Conservation (phyloP, 2,888 invertebrate species). For the Stenotaenia linearis region DNA sequence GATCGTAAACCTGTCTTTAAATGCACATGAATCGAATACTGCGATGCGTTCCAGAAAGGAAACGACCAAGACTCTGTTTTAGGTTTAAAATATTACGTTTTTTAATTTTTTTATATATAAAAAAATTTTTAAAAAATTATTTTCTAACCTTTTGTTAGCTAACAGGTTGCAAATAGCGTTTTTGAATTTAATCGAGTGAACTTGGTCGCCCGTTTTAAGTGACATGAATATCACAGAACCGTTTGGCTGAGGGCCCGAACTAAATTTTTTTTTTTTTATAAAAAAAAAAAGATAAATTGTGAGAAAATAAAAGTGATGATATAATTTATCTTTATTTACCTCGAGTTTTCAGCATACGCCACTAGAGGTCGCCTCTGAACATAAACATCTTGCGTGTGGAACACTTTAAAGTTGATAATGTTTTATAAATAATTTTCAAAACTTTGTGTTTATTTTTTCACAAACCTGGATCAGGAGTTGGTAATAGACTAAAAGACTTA, state of each 20-base stretch:
- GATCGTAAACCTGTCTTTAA: conserved; percentile 79
- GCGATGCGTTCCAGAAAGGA: conserved; percentile 85
- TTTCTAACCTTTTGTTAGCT: conserved; percentile 63
- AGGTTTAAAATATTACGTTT: neutral
- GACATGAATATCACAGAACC: conserved; percentile 80
- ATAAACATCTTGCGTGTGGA: conserved; percentile 61
- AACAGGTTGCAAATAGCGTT: conserved; percentile 79
- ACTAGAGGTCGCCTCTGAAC: conserved; percentile 77
- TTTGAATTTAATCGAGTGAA: conserved; percentile 87
- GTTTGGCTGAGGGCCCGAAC: conserved; percentile 61
- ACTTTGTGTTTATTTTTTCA: neutral
- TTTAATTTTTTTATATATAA: neutral
- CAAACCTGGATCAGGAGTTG: conserved; percentile 60
- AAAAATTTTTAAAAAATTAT: neutral
- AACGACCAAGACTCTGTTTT: conserved; percentile 66
- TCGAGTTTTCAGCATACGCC: conserved; percentile 80
- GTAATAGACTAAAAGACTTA: conserved; percentile 72
- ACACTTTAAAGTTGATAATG: conserved; percentile 41
- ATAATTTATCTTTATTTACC: conserved; percentile 45
- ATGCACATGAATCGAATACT: conserved; percentile 79
- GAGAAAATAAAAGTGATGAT: neutral
- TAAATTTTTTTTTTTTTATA: too few relatives aligned
- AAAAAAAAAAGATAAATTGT: too few relatives aligned
- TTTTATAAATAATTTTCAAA: too few relatives aligned
- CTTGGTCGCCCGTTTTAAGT: conserved; percentile 71